Evolutionary conservation across 2,888 invertebrate genomes (phyloP).

Genomic region (Drosophila eohydei): DNA sequence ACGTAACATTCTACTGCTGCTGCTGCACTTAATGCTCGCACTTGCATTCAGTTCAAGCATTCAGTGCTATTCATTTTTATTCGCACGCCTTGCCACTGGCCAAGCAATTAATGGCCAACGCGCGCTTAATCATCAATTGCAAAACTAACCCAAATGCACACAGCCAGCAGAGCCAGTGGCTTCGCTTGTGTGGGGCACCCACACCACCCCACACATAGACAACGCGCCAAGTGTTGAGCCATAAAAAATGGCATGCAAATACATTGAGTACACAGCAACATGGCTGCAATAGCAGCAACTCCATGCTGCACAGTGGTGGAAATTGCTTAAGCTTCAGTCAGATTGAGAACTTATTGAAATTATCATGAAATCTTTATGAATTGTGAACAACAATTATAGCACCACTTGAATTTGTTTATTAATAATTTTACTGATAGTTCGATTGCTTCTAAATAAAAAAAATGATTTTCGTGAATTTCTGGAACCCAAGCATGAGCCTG

Average conservation of each 20-base stretch:
- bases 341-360: not conserved
- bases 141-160: constrained; percentile 49
- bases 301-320: constrained; percentile 35
- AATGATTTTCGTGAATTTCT: too few species aligned
- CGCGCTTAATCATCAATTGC: constrained; percentile 61
- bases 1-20: not conserved
- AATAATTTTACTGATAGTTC: too few species aligned
- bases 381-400: too few species aligned
- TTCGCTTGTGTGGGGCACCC: too few species aligned
- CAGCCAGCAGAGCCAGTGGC: constrained; percentile 19
- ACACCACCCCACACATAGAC: constrained; percentile 27
- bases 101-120: constrained; percentile 61
- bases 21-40: constrained; percentile 17
- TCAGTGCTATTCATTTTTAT: constrained; percentile 17
- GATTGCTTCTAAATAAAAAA: too few species aligned
- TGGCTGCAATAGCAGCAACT: not conserved
- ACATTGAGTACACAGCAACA: constrained; percentile 42
- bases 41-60: constrained; percentile 17
- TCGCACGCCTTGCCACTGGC: constrained; percentile 2
- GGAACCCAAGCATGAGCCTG: too few species aligned
- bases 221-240: constrained; percentile 52
- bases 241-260: constrained; percentile 58
- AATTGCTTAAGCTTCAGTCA: not conserved
- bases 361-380: too few species aligned
- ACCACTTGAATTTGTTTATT: too few species aligned